Base-by-base conservation (phyloP, 1,140 invertebrate species). In the Drosophila asahinai region DNA sequence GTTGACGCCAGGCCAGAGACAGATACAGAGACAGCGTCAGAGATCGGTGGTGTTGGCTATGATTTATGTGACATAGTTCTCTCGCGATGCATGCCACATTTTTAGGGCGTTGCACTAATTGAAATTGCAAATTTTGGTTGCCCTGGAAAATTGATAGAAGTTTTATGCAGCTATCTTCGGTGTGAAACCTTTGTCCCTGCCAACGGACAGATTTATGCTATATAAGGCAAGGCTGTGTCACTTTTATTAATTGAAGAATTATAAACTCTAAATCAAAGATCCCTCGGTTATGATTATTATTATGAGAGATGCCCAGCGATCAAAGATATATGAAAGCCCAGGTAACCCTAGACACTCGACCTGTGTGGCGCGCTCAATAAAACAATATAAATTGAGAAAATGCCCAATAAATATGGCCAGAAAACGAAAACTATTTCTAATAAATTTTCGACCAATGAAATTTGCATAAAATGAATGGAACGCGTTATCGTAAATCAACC, bases 41-140 rank as follows among this genome's bases (percentile, higher is more conserved):
- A 60, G 51, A 58, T 79, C 65, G 57, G 54, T 70, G 57, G 59
- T 70, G 58, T 65, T 63, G 68, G 64, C 54, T 73, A 80, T 90
- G 86, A 90, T 90, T 90, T 90, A 90, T 90, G 78, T 90, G 86
- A 90, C 81, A 90, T 77, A 90, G 67, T 90, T 90, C 60, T 40
- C 45, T 66, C 17, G 40, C 36, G 7, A 40, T 73, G 68, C 52
- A 19, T 40, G 17, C 30, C 47, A 33, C 43, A 47, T 71, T 57
- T 73, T 55, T 57, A 71, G 79, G 86, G 82, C 81, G 86, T 86
- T 90, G 86, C 82, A 90, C 83, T 90, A 90, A 90, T 90, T 90
- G 86, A 90, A 90, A 90, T 90, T 90, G 86, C 86, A 91, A 90
- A 90, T 90, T 63, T 73, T 51, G 36, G 68, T 45, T 43, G 55